Percentiles rank a stretch among this genome's conserved stretches.
Conservation (phyloP, 2,888 invertebrate genomes). For the Autographa gamma region DNA sequence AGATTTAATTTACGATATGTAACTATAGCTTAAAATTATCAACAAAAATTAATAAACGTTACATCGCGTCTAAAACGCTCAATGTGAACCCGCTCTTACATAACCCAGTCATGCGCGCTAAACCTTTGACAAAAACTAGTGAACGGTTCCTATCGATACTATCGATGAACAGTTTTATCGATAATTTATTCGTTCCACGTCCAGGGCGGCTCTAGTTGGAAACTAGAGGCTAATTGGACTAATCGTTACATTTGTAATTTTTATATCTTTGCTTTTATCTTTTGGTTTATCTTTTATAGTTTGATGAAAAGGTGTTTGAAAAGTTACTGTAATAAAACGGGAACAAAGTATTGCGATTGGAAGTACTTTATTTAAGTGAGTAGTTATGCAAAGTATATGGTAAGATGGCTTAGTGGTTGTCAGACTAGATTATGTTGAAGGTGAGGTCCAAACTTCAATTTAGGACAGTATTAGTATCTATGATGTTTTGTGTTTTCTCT, state of each 20-base stretch:
- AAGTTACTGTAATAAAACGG: not conserved
- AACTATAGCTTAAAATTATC: no score
- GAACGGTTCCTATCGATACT: slow-evolving; percentile 46
- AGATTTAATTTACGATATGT: no score
- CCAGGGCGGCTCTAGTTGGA: slow-evolving; percentile 45
- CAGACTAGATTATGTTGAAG: not conserved
- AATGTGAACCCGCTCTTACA: slow-evolving; percentile 31
- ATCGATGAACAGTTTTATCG: slow-evolving; percentile 56
- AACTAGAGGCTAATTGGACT: slow-evolving; percentile 55
- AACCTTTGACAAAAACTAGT: slow-evolving; percentile 55
- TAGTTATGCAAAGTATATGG: not conserved
- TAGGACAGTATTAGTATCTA: not conserved
- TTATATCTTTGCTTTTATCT: slow-evolving; percentile 45
- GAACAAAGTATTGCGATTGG: not conserved
- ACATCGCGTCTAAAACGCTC: slow-evolving; percentile 5
- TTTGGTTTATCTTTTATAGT: slow-evolving; percentile 38
- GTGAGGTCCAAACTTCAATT: not conserved
- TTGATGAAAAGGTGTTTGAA: slow-evolving; percentile 9
- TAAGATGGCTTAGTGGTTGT: not conserved
- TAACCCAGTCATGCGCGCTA: slow-evolving; percentile 40
- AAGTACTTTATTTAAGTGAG: not conserved
- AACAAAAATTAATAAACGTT: not conserved
- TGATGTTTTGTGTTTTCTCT: not conserved
- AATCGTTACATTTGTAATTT: slow-evolving; percentile 54
- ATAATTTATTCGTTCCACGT: slow-evolving; percentile 57